Percentiles rank a stretch among this genome's conserved stretches.
These are phyloP conservation scores for Alces alces DNA, from an alignment of 2,113 vertebrate species.

Conservation along the genomic window DNA sequence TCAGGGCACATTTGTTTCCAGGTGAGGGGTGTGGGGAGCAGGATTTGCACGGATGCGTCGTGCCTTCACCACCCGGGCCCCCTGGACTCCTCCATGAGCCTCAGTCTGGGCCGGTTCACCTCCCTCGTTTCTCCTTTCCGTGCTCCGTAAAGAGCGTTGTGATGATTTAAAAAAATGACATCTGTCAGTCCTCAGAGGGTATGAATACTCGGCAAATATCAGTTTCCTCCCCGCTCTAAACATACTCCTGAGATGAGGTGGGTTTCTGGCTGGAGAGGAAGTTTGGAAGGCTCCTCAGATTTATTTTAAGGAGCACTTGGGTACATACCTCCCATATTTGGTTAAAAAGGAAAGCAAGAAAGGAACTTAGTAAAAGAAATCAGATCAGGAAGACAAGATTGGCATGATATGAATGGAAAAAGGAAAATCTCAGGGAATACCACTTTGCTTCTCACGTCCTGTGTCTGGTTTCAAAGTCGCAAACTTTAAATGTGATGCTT, in stretches of 20 bases:
- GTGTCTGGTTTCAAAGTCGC: background rate
- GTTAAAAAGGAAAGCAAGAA: constrained; percentile 48
- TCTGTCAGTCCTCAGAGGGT: background rate
- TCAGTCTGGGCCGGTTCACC: background rate
- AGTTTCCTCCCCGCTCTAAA: background rate
- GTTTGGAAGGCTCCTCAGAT: constrained; percentile 35
- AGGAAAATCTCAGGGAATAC: constrained; percentile 16
- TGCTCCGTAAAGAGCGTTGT: background rate
- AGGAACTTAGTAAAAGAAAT: constrained; percentile 51
- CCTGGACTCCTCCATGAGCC: background rate
- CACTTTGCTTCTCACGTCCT: constrained; percentile 17
- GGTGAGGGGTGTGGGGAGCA: background rate
- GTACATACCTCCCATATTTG: constrained; percentile 50
- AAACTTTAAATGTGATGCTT: constrained; percentile 23
- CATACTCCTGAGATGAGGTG: background rate
- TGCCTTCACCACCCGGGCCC: background rate
- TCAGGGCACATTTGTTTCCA: background rate
- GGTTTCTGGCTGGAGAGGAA: constrained; percentile 32
- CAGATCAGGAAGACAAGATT: constrained; percentile 17
- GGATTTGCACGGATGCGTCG: accelerated
- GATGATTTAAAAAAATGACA: background rate
- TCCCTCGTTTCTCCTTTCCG: background rate
- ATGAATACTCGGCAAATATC: background rate
- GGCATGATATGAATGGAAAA: constrained; percentile 31
- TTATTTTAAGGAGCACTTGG: constrained; percentile 58